phyloP scores from a whole-genome alignment of 2,797 vertebrate genomes.

The Halcyon smyrnensis region DNA sequence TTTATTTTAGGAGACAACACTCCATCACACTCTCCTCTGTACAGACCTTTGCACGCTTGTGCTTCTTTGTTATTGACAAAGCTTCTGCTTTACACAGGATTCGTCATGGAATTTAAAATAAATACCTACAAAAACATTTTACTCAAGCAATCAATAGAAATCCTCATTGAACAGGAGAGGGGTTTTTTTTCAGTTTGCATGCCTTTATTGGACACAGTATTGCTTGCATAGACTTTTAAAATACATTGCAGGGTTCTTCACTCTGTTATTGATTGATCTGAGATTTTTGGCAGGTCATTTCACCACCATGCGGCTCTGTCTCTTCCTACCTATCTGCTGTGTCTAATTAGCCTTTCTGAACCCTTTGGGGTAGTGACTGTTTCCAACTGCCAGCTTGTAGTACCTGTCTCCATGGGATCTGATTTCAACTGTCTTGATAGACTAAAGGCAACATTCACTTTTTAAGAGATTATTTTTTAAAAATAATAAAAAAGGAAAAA shows the following conservation, averaged over 20 bases:
- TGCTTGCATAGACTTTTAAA: neutral
- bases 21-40: neutral
- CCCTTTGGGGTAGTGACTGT: neutral
- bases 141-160: slow-evolving; percentile 2
- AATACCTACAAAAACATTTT: slow-evolving; percentile 10
- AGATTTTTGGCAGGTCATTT: slow-evolving; percentile 29
- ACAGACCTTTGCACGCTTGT: neutral
- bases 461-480: neutral
- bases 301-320: neutral
- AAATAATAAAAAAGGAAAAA: neutral
- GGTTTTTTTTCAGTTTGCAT: neutral
- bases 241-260: slow-evolving; percentile 12
- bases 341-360: slow-evolving; percentile 1
- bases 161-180: neutral
- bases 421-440: neutral
- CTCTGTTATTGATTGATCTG: neutral
- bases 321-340: neutral
- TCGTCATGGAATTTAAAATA: slow-evolving; percentile 32
- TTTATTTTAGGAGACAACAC: neutral
- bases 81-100: neutral
- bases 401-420: neutral
- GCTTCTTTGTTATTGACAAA: neutral
- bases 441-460: neutral
- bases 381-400: neutral
- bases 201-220: neutral